These are phyloP conservation scores for Himantopus leucocephalus DNA, from an alignment of 2,113 vertebrate species.

Conservation along the genomic window DNA sequence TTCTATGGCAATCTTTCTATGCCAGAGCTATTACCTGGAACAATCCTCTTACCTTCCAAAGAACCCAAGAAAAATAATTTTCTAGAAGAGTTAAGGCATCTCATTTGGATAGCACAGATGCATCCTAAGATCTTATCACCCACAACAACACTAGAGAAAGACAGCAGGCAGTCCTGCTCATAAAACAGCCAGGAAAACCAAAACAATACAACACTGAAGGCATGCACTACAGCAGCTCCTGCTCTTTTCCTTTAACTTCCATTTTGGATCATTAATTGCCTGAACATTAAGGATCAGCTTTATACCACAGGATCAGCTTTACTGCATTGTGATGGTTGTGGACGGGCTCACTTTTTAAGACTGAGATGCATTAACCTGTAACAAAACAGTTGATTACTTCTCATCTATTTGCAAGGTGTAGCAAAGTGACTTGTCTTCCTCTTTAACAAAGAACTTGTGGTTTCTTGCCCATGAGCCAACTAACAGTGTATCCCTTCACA, in stretches of 20 bases:
- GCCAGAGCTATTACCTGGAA: background rate
- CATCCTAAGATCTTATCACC: background rate
- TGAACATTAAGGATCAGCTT: background rate
- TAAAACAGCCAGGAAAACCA: background rate
- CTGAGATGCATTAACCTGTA: background rate
- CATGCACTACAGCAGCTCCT: background rate
- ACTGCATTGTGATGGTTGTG: background rate
- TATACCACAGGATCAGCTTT: background rate
- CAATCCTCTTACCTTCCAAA: background rate
- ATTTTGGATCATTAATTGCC: background rate
- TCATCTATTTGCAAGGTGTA: background rate
- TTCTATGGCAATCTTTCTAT: background rate
- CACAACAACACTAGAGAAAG: background rate
- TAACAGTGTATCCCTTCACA: fast-evolving
- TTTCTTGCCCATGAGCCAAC: fast-evolving
- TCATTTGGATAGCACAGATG: background rate
- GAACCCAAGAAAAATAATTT: background rate
- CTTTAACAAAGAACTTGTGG: background rate
- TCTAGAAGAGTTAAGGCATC: background rate
- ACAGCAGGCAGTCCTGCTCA: background rate
- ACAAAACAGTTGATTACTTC: fast-evolving
- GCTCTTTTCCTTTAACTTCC: background rate
- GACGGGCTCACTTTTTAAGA: background rate
- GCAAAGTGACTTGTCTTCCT: background rate
- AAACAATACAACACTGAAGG: background rate